Conservation (phyloP, 2,888 invertebrate genomes). For the Drosophila buzzatii region DNA sequence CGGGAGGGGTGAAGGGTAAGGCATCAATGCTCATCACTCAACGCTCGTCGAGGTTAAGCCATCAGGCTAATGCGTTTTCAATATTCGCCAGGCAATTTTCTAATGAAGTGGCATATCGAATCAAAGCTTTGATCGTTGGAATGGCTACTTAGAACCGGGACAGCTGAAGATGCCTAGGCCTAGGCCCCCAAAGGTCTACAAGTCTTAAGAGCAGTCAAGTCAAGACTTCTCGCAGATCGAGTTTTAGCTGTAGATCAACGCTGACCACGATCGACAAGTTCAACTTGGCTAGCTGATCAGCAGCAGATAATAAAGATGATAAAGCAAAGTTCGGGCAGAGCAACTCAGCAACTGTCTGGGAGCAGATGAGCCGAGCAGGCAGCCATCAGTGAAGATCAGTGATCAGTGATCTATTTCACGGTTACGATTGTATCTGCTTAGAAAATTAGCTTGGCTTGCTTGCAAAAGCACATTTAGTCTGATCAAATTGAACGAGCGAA, state of each 20-base stretch:
- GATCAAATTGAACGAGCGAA: constrained; percentile 44
- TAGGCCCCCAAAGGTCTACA: too few species aligned
- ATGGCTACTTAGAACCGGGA: background rate
- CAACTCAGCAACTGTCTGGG: background rate
- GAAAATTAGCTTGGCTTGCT: constrained; percentile 31
- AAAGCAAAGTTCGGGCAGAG: background rate
- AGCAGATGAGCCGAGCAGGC: background rate
- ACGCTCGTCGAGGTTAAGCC: constrained; percentile 45
- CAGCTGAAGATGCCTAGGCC: background rate
- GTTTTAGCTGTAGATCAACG: background rate
- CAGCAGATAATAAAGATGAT: background rate
- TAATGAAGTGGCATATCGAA: constrained; percentile 46
- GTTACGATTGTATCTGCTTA: constrained; percentile 38
- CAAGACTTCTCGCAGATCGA: background rate
- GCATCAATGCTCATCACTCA: constrained; percentile 1
- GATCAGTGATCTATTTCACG: constrained; percentile 42
- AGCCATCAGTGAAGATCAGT: constrained; percentile 8
- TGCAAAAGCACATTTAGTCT: constrained; percentile 27
- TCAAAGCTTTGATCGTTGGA: too few species aligned
- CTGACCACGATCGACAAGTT: background rate
- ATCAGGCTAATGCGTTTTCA: constrained; percentile 74
- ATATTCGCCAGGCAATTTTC: constrained; percentile 62
- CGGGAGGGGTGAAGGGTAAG: constrained; percentile 10
- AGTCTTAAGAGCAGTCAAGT: background rate
- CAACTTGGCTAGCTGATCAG: too few species aligned